These are phyloP conservation scores for Oryzaephilus surinamensis DNA, from an alignment of 1,140 invertebrate genomes.

Conservation along the genomic window DNA sequence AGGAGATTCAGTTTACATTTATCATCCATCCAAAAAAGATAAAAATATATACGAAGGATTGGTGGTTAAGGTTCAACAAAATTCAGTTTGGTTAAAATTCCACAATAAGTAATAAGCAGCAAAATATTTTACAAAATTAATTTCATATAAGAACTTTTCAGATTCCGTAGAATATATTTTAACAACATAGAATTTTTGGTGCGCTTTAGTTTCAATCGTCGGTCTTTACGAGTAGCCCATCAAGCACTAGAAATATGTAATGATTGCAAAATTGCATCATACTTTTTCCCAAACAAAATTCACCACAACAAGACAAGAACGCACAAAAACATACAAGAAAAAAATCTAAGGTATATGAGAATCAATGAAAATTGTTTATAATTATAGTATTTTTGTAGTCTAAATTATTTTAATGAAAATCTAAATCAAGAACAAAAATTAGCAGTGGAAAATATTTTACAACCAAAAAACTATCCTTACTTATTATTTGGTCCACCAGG, in stretches of 20 bases:
- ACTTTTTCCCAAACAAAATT: constrained; percentile 50
- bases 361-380: too few species aligned
- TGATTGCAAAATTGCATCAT: constrained; percentile 29
- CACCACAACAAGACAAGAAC: constrained; percentile 3
- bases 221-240: constrained; percentile 44
- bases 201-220: constrained; percentile 40
- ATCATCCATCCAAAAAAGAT: constrained; percentile 37
- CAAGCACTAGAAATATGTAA: constrained; percentile 24
- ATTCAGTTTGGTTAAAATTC: constrained; percentile 62
- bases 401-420: constrained; percentile 1
- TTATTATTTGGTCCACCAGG: constrained; percentile 88
- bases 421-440: too few species aligned
- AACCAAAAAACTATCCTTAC: constrained; percentile 76
- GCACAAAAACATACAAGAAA: too few species aligned
- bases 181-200: constrained; percentile 55
- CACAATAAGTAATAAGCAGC: too few species aligned
- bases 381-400: constrained; percentile 1
- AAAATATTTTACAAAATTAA: constrained; percentile 42
- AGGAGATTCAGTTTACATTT: constrained; percentile 58
- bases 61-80: constrained; percentile 59
- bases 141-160: constrained; percentile 52
- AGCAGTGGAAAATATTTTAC: constrained; percentile 28
- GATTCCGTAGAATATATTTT: constrained; percentile 33
- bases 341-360: too few species aligned
- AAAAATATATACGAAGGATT: constrained; percentile 58